phyloP scores from a whole-genome alignment of 1,140 invertebrate species.

The Saccostrea cuccullata region DNA sequence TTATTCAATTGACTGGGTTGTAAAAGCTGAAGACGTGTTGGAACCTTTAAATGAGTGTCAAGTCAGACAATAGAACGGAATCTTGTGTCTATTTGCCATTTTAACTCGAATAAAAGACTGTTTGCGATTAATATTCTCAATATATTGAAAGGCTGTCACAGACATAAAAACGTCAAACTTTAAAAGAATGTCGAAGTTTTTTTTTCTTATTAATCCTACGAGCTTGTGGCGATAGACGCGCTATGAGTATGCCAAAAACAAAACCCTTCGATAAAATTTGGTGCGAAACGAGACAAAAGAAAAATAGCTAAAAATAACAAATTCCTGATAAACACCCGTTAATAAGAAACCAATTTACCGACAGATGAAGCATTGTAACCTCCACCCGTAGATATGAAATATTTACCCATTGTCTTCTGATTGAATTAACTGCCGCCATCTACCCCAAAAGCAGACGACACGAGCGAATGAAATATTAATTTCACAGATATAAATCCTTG shows the following conservation, averaged over 20 bases:
- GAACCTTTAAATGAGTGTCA: background rate
- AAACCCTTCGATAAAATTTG: background rate
- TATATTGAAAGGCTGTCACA: background rate
- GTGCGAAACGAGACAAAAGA: background rate
- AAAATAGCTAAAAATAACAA: background rate
- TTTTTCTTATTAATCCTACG: background rate
- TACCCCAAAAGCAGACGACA: background rate
- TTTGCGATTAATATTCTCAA: conserved; percentile 21
- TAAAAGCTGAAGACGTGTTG: background rate
- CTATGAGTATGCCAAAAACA: background rate
- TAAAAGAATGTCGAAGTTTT: background rate
- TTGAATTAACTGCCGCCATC: conserved; percentile 3
- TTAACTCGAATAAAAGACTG: conserved; percentile 4
- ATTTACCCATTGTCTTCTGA: background rate
- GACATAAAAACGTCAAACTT: background rate
- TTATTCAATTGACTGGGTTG: conserved; percentile 3
- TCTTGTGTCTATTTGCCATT: conserved; percentile 24
- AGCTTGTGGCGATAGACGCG: background rate
- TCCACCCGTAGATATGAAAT: background rate
- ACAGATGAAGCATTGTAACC: background rate
- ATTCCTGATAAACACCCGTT: background rate
- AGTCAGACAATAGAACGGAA: conserved; percentile 21
- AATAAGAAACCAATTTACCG: background rate
- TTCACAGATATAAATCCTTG: background rate
- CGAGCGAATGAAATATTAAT: background rate